Evolutionary conservation across 2,113 vertebrate genomes (phyloP), one percentile per base, ranked within the genome.

Genomic region (Xiphias gladius): DNA sequence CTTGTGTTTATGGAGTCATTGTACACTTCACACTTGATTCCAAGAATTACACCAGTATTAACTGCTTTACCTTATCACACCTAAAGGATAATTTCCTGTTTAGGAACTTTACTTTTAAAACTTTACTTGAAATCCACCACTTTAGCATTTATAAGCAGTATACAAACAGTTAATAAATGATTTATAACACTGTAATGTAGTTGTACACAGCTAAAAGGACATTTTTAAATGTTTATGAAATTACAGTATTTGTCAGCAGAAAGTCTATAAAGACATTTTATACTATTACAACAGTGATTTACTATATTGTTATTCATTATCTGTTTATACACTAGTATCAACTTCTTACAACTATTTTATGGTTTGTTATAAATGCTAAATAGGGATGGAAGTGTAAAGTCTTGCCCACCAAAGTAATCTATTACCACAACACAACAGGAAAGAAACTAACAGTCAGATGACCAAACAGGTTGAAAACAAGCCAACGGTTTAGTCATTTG

Each of bases 1-100:
- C 19, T 71, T 59, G 58, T 70, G 59, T 72, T 83, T 37, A 58
- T 39, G 9, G 9, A 39, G 37, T 76, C 19, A n/a, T 1, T 55
- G 57, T 22, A 57, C 46, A 35, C 20, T 32, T 67, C 17, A 57
- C 58, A 57, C 26, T 63, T 26, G 3, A 75, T 69, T 68, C 22
- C 28, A 64, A 55, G 46, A 24, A 58, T 61, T 37, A 22, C 71
- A 52, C 55, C 57, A 52, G n/a, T 16, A 35, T 32, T 35, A 39
- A n/a, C 8, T 46, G 19, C 39, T 58, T 16, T 57, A 26, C 32
- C 32, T 71, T 55, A 24, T 20, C 9, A 30, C 17, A 32, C 19
- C 11, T 11, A 32, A 50, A 52, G 28, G 28, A 52, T n/a, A 13
- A 52, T 52, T 52, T 69, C 66, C 19, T 16, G 17, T 50, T 50